phyloP scores from a whole-genome alignment of 2,113 vertebrate species.

The Tetrax tetrax region DNA sequence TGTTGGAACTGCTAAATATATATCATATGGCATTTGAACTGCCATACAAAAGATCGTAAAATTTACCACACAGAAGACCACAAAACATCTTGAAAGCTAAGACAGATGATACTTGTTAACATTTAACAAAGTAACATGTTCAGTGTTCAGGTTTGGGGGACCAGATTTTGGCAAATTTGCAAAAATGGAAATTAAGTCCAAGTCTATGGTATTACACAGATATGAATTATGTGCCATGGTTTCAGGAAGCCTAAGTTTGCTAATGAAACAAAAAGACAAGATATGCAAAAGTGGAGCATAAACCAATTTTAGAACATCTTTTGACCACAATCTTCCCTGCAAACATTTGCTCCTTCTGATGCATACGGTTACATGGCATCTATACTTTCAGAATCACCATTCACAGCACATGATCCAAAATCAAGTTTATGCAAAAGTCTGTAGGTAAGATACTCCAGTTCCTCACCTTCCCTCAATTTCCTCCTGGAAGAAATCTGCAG shows the following conservation, averaged over 20 bases:
- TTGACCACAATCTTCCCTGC: background rate
- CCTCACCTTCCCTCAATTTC: background rate
- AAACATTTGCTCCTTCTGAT: background rate
- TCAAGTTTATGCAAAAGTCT: background rate
- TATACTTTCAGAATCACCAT: background rate
- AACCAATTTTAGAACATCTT: background rate
- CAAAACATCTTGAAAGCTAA: background rate
- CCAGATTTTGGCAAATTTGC: background rate
- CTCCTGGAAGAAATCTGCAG: background rate
- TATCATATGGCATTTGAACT: background rate
- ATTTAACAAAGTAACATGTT: background rate
- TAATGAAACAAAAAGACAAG: background rate
- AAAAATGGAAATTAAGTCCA: background rate
- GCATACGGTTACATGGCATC: background rate
- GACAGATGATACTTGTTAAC: background rate
- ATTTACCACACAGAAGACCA: background rate
- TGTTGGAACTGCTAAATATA: background rate
- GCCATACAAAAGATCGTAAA: background rate
- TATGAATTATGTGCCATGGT: background rate
- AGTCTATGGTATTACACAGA: background rate
- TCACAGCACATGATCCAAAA: background rate
- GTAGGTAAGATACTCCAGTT: background rate
- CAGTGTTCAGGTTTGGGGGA: background rate
- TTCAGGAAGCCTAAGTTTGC: background rate
- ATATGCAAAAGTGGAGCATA: background rate